These are phyloP conservation scores for Teinopalpus imperialis DNA, from an alignment of 2,888 invertebrate species.

Conservation along the genomic window DNA sequence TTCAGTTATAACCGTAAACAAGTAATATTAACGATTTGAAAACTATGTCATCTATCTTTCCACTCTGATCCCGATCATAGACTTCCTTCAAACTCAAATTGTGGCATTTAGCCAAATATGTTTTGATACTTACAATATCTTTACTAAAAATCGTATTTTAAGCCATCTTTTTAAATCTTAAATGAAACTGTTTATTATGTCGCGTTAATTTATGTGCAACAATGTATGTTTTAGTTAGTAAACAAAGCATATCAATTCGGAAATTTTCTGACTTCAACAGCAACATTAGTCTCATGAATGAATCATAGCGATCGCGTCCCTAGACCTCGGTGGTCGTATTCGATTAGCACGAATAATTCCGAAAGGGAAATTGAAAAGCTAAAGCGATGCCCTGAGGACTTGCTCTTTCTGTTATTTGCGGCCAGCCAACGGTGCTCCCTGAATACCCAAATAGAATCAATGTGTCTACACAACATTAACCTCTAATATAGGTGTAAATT, in stretches of 20 bases:
- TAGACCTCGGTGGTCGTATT: slow-evolving; percentile 70
- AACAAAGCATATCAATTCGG: slow-evolving; percentile 56
- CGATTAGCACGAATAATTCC: slow-evolving; percentile 81
- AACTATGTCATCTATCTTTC: no score
- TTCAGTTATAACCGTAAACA: no score
- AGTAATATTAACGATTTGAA: no score
- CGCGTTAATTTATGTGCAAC: background rate
- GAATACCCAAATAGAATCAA: slow-evolving; percentile 68
- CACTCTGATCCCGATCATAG: no score
- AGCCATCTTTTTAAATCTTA: no score
- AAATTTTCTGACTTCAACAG: slow-evolving; percentile 58
- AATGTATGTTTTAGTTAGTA: background rate
- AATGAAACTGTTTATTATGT: no score
- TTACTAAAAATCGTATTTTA: no score
- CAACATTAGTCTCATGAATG: slow-evolving; percentile 79
- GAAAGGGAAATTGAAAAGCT: slow-evolving; percentile 82
- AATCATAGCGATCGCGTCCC: slow-evolving; percentile 71
- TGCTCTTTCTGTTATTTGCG: slow-evolving; percentile 80
- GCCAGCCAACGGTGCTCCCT: slow-evolving; percentile 55
- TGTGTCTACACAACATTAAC: slow-evolving; percentile 41
- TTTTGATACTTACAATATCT: no score
- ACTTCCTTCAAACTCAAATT: no score
- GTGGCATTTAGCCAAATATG: no score
- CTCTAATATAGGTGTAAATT: slow-evolving; percentile 39
- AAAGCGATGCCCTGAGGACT: slow-evolving; percentile 78